These are phyloP conservation scores for Pseudeuparius sepicola DNA, from an alignment of 2,888 invertebrate species.

Conservation along the genomic window DNA sequence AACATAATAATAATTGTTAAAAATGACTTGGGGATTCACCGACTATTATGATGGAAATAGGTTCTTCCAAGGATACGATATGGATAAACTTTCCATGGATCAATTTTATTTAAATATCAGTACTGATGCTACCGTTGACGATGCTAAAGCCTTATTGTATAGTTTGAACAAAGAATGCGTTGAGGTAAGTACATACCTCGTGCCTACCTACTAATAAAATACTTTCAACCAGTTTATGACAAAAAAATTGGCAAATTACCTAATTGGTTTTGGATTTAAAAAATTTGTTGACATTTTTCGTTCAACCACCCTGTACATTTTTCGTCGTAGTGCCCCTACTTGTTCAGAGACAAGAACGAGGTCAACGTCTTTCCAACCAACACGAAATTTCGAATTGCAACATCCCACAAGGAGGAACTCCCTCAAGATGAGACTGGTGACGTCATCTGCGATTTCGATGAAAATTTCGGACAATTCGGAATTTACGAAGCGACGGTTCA, in stretches of 20 bases:
- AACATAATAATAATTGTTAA: too few relatives aligned
- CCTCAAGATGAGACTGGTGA: slow-evolving; percentile 19
- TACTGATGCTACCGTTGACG: slow-evolving; percentile 12
- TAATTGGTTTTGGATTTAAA: too few relatives aligned
- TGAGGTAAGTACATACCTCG: slow-evolving; percentile 20
- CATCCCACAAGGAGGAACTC: slow-evolving; percentile 21
- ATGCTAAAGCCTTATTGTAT: slow-evolving; percentile 24
- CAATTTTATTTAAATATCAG: slow-evolving; percentile 24
- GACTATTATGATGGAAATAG: slow-evolving; percentile 23
- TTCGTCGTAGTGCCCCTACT: slow-evolving; percentile 21
- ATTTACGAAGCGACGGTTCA: slow-evolving; percentile 25
- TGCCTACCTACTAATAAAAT: too few relatives aligned
- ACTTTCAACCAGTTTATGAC: too few relatives aligned
- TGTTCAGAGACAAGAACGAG: slow-evolving; percentile 15
- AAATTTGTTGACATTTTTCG: too few relatives aligned
- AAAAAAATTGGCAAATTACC: too few relatives aligned
- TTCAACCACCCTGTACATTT: slow-evolving; percentile 4
- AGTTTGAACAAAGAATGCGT: slow-evolving; percentile 26
- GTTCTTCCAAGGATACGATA: slow-evolving; percentile 19
- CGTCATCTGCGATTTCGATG: slow-evolving; percentile 25
- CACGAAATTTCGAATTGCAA: slow-evolving; percentile 21
- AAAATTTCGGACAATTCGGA: slow-evolving; percentile 28
- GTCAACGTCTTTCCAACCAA: slow-evolving; percentile 20
- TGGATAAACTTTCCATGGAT: slow-evolving; percentile 23
- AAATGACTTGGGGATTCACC: slow-evolving; percentile 25